phyloP scores from a whole-genome alignment of 2,113 vertebrate genomes.

The Mohoua ochrocephala region DNA sequence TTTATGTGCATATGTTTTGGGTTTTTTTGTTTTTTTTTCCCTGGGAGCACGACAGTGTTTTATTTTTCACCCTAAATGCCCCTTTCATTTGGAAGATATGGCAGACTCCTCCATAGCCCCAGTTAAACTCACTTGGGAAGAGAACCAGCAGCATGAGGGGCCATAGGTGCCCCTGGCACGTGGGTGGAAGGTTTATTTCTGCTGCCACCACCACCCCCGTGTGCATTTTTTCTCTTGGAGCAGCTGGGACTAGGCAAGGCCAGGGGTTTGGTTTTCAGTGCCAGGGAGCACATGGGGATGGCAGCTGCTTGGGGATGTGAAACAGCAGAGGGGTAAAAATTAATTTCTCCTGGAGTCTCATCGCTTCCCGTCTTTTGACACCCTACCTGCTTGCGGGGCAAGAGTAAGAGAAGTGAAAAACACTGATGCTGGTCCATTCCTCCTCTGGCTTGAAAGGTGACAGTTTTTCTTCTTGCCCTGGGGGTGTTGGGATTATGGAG shows the following conservation, averaged over 20 bases:
- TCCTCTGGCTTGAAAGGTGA: neutral
- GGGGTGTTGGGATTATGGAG: neutral
- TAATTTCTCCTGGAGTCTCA: neutral
- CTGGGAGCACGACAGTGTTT: neutral
- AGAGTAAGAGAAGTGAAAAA: neutral
- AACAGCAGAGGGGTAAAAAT: accelerated
- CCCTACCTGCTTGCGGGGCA: accelerated
- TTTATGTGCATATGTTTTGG: too few species aligned
- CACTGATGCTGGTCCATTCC: neutral
- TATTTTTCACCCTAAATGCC: neutral
- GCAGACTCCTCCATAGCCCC: neutral
- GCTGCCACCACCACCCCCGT: accelerated
- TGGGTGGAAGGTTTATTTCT: neutral
- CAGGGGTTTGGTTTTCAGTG: neutral
- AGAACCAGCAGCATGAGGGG: accelerated
- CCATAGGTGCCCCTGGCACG: too few species aligned
- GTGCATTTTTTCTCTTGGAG: neutral
- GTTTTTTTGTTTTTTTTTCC: neutral
- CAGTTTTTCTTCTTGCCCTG: neutral
- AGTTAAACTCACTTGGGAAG: neutral
- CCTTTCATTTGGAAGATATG: neutral
- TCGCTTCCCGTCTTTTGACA: accelerated
- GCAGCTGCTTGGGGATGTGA: neutral
- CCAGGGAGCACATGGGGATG: neutral
- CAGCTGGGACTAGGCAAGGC: neutral